A percentile compares a stretch with the other conserved stretches of the same genome.
Conservation (phyloP, 2,113 vertebrate species). For the Xerus inauris region DNA sequence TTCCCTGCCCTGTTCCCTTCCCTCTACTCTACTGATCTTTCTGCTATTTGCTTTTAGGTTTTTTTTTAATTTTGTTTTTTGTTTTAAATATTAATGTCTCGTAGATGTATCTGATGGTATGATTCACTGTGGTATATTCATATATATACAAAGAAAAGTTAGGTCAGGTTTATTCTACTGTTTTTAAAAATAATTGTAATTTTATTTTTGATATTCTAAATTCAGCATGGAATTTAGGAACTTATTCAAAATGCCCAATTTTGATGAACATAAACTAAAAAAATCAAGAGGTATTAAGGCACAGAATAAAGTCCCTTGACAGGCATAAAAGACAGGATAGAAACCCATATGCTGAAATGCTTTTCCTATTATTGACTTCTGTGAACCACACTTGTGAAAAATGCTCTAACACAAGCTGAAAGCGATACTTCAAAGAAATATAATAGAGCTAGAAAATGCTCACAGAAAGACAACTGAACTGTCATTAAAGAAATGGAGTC, state of each 20-base stretch:
- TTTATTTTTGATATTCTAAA: background rate
- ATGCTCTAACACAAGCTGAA: background rate
- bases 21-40: no score
- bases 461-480: conserved; percentile 51
- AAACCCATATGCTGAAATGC: background rate
- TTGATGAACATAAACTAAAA: background rate
- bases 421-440: conserved; percentile 22
- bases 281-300: background rate
- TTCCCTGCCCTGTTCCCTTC: no score
- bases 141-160: no score
- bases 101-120: no score
- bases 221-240: background rate
- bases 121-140: no score
- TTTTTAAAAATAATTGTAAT: background rate
- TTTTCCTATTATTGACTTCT: background rate
- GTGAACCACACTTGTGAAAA: background rate
- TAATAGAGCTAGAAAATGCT: background rate
- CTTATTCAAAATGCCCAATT: background rate
- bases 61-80: no score
- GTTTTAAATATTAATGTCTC: no score
- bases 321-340: background rate
- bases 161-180: no score
- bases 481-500: conserved; percentile 6
- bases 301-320: background rate
- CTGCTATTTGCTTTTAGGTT: no score